These are phyloP conservation scores for Harpagoxenus sublaevis DNA, from an alignment of 2,888 invertebrate genomes.

Conservation along the genomic window DNA sequence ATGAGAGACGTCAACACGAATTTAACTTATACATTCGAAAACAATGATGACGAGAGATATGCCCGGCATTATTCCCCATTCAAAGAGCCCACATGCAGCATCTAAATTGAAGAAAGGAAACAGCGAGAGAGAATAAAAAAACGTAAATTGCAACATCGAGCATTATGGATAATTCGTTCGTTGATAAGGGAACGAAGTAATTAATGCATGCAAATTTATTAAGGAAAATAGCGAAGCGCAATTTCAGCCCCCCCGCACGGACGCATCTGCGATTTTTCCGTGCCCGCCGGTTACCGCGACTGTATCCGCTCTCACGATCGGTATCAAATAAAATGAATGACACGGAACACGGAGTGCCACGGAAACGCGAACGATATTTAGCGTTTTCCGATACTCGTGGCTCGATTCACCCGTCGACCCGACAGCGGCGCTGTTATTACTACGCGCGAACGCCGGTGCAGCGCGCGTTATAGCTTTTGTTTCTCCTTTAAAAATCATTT, in stretches of 20 bases:
- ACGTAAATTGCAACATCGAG: background rate
- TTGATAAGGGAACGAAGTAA: conserved; percentile 37
- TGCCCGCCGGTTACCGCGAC: conserved; percentile 33
- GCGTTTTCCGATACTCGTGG: conserved; percentile 81
- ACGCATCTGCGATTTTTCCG: conserved; percentile 48
- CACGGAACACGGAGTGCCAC: conserved; percentile 75
- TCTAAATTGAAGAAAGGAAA: background rate
- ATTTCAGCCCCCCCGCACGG: conserved; percentile 32
- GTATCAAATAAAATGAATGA: conserved; percentile 82
- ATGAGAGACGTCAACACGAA: background rate
- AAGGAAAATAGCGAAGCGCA: conserved; percentile 28
- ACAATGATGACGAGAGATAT: background rate
- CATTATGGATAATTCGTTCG: background rate
- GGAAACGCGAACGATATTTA: conserved; percentile 80
- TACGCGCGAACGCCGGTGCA: conserved; percentile 33
- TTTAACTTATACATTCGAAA: background rate
- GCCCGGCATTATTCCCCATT: background rate
- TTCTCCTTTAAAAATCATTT: conserved; percentile 67
- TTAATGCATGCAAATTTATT: conserved; percentile 64
- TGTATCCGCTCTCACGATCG: conserved; percentile 38
- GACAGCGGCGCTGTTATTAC: conserved; percentile 65
- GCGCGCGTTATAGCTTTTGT: conserved; percentile 58
- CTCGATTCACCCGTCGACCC: conserved; percentile 53
- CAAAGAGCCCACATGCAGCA: background rate
- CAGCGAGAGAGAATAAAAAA: background rate